Percentiles rank a stretch among this genome's conserved stretches.
Conservation (phyloP, 2,888 invertebrate genomes). For the Sarcophaga variegata region DNA sequence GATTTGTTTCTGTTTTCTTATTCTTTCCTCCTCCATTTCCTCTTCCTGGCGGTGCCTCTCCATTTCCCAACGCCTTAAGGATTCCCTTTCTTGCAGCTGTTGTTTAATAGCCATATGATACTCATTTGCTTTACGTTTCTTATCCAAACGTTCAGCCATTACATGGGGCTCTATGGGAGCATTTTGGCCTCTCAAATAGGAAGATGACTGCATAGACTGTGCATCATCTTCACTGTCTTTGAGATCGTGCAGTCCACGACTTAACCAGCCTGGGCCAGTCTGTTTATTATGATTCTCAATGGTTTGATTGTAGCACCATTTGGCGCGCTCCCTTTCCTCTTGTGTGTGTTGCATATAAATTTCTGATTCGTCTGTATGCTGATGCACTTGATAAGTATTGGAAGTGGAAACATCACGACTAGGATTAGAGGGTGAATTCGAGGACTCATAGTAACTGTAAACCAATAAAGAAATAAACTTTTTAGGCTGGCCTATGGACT, state of each 20-base stretch:
- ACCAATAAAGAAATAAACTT: conserved; percentile 19
- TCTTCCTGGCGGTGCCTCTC: conserved; percentile 90
- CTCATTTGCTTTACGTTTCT: conserved; percentile 91
- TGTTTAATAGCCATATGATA: conserved; percentile 92
- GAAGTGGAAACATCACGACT: conserved; percentile 81
- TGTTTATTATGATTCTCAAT: conserved; percentile 57
- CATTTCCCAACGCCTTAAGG: conserved; percentile 88
- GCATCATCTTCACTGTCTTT: conserved; percentile 82
- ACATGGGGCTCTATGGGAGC: conserved; percentile 90
- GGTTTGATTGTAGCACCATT: conserved; percentile 85
- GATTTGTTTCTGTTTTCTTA: conserved; percentile 88
- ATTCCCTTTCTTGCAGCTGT: conserved; percentile 92
- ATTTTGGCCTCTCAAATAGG: conserved; percentile 93
- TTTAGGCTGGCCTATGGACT: background rate
- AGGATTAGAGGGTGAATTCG: conserved; percentile 72
- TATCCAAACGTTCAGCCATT: conserved; percentile 90
- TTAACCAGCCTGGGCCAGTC: conserved; percentile 83
- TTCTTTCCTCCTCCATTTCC: conserved; percentile 89
- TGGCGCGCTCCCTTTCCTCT: conserved; percentile 87
- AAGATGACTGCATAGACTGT: conserved; percentile 83
- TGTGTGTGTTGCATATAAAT: conserved; percentile 76
- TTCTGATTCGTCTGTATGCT: conserved; percentile 76
- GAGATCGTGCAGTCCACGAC: conserved; percentile 82
- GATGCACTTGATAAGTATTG: conserved; percentile 79
- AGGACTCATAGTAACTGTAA: conserved; percentile 76